Evolutionary conservation across 2,113 vertebrate species (phyloP).

Genomic region (Chamaetylas fuelleborni): DNA sequence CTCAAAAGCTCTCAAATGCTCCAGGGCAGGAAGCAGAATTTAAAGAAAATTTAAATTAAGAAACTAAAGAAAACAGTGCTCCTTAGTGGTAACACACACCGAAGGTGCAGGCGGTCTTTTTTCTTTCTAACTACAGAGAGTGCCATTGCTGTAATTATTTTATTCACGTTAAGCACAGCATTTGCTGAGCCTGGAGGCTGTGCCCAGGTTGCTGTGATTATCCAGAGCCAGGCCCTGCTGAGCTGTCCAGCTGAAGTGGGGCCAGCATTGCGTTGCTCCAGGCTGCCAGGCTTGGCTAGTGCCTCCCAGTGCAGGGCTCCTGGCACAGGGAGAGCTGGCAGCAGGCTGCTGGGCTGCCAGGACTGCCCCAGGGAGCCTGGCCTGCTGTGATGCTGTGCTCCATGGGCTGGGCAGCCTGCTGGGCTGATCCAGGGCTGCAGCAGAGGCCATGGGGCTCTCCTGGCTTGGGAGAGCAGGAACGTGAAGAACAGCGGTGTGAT

Average conservation of each 20-base stretch:
- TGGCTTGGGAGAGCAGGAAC: neutral
- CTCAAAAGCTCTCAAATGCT: neutral
- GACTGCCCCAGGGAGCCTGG: neutral
- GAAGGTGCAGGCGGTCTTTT: neutral
- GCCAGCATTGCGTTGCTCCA: neutral
- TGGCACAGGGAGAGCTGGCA: neutral
- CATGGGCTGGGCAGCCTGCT: neutral
- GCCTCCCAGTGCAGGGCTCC: neutral
- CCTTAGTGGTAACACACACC: neutral
- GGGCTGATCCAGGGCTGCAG: neutral
- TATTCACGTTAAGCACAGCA: neutral
- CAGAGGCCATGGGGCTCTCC: neutral
- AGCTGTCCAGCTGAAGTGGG: neutral
- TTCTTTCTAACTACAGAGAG: neutral
- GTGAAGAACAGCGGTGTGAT: neutral
- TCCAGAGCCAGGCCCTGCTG: neutral
- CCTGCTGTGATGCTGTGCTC: neutral
- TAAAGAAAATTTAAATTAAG: neutral
- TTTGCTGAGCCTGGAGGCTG: neutral
- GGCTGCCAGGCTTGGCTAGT: fast-evolving
- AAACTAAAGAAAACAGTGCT: neutral
- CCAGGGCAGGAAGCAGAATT: neutral
- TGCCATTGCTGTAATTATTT: neutral
- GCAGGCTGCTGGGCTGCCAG: neutral
- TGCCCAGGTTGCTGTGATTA: neutral